Evolutionary conservation across 2,113 vertebrate species (phyloP), one percentile per base, ranked within the genome.

Genomic region (Pomatostomus ruficeps): DNA sequence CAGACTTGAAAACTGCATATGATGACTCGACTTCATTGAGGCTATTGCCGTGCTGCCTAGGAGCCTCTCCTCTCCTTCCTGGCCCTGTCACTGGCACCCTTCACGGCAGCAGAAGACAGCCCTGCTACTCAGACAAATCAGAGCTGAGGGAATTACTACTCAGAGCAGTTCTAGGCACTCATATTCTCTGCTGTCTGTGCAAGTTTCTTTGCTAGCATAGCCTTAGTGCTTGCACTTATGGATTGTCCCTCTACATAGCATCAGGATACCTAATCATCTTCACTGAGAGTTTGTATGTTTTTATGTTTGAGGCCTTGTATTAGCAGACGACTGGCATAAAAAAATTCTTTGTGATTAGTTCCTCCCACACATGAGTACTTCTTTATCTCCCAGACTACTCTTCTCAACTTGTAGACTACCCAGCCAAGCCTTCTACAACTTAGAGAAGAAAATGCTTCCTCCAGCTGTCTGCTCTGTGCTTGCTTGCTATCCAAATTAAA

Each of bases 381-480:
- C 49, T 79, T 66, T 86, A 80, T 49, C 51, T 85, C 23, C n/a
- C 61, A 80, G 80, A 75, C 40, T 62, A 26, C 31, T 25, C 59
- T 79, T 89, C 51, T 40, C 40, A 80, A 43, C 48, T 54, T 35
- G 22, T 43, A 70, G 89, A 54, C 49, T 83, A 80, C 48, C 15
- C 59, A 80, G 78, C 26, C 70, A 93, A 61, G 36, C 43, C 61
- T 88, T 91, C 52, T 29, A 20, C 75, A 80, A 38, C 65, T 77
- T 43, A 54, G 59, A 90, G 91, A 85, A 85, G 92, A 86, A 88
- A 70, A 89, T 61, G 85, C 68, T 96, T 94, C 88, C 91, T 94
- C 92, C 85, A 80, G 81, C 90, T 93, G 82, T 93, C 95, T 90
- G 88, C 75, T 95, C 91, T 77, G 51, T 84, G 82, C 90, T 93